These are phyloP conservation scores for Portunus trituberculatus DNA, from an alignment of 1,140 invertebrate genomes.

Conservation along the genomic window DNA sequence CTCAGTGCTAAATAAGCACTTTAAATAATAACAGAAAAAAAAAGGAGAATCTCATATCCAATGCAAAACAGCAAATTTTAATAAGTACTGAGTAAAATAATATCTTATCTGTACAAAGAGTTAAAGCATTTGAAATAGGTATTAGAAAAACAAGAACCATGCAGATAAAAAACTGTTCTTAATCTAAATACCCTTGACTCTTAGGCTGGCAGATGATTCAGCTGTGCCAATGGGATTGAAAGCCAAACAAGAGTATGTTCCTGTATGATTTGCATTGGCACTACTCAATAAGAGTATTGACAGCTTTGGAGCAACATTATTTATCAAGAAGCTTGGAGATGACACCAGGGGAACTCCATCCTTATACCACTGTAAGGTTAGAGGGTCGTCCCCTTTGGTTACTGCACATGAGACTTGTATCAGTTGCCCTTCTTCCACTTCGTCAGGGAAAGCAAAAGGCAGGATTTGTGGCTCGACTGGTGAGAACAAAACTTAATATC, in stretches of 20 bases:
- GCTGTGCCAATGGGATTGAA: constrained; percentile 78
- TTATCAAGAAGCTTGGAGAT: constrained; percentile 79
- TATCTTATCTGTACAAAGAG: neutral
- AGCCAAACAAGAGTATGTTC: constrained; percentile 79
- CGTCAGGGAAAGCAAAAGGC: constrained; percentile 74
- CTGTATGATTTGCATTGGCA: constrained; percentile 78
- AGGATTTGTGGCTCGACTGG: constrained; percentile 75
- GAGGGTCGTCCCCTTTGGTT: constrained; percentile 80
- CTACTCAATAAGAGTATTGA: constrained; percentile 76
- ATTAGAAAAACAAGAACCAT: constrained; percentile 1
- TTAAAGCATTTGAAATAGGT: neutral
- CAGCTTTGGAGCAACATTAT: constrained; percentile 79
- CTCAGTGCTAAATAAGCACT: neutral
- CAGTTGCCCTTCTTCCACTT: constrained; percentile 74
- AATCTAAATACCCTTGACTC: constrained; percentile 78
- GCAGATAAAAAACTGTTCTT: constrained; percentile 37
- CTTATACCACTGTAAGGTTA: constrained; percentile 81
- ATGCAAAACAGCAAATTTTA: neutral
- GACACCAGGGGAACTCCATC: constrained; percentile 79
- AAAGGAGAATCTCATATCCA: neutral
- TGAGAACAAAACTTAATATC: constrained; percentile 1
- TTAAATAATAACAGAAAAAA: neutral
- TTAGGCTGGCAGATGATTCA: constrained; percentile 78
- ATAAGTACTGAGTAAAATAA: neutral
- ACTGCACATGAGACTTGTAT: constrained; percentile 76